phyloP scores from a whole-genome alignment of 2,113 vertebrate genomes.

The Pseudorhombus dupliciocellatus region DNA sequence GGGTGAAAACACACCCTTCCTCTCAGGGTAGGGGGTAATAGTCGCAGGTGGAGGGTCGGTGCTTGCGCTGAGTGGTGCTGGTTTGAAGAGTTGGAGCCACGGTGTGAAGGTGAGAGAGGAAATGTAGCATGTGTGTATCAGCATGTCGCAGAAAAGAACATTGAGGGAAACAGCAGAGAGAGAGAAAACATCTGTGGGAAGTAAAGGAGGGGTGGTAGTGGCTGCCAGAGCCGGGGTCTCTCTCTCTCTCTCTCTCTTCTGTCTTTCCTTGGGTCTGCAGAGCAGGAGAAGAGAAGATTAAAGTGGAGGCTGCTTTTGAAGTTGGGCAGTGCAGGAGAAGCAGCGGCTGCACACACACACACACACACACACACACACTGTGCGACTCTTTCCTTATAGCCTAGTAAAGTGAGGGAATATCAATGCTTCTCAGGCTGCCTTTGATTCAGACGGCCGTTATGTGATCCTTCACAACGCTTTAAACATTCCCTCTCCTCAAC shows the following conservation, averaged over 20 bases:
- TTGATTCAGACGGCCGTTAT: conserved; percentile 63
- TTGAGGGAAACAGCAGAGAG: conserved; percentile 10
- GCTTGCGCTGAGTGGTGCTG: neutral
- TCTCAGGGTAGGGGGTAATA: neutral
- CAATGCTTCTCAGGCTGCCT: conserved; percentile 57
- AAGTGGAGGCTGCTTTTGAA: conserved; percentile 77
- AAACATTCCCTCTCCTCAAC: conserved; percentile 38
- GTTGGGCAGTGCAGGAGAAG: conserved; percentile 65
- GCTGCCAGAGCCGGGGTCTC: conserved; percentile 40
- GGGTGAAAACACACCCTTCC: no score
- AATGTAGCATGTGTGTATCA: conserved; percentile 2
- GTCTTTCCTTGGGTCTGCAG: conserved; percentile 69
- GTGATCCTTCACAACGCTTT: conserved; percentile 57
- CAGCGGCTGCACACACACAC: conserved; percentile 28
- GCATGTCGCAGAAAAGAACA: conserved; percentile 12
- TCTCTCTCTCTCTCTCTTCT: conserved; percentile 37
- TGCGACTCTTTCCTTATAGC: conserved; percentile 42
- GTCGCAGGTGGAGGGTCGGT: neutral
- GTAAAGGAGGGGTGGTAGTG: conserved; percentile 49
- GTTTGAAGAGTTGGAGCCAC: neutral
- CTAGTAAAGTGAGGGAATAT: conserved; percentile 61
- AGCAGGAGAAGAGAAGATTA: conserved; percentile 76
- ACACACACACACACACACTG: conserved; percentile 33
- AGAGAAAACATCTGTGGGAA: conserved; percentile 28
- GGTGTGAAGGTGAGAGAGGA: neutral